Percentiles rank a stretch among this genome's conserved stretches.
phyloP scores from a whole-genome alignment of 2,888 invertebrate species.

The Gibbula magus region DNA sequence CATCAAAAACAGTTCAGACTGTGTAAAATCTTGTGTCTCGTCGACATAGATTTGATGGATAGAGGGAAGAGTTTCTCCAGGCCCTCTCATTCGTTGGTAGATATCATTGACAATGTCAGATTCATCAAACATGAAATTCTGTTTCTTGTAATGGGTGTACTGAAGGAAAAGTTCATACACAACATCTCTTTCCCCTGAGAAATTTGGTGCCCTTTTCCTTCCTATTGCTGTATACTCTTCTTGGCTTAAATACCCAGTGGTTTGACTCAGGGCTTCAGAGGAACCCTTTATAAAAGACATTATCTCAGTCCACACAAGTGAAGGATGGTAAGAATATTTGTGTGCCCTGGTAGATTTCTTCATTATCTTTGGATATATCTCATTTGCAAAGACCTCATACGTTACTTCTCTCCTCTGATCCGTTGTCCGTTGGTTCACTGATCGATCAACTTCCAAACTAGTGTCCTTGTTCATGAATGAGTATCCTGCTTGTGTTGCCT shows the following conservation, averaged over 20 bases:
- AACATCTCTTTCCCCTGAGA: constrained; percentile 36
- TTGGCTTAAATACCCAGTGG: constrained; percentile 31
- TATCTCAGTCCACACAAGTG: constrained; percentile 69
- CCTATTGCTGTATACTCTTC: constrained; percentile 43
- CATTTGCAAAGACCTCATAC: constrained; percentile 61
- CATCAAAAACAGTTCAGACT: constrained; percentile 61
- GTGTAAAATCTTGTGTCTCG: constrained; percentile 66
- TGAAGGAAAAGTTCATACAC: constrained; percentile 31
- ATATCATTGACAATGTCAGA: constrained; percentile 41
- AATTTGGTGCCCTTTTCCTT: constrained; percentile 44
- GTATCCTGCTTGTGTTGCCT: constrained; percentile 4
- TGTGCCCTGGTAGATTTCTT: constrained; percentile 42
- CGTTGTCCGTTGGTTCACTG: background rate
- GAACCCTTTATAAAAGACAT: constrained; percentile 67
- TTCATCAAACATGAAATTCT: constrained; percentile 43
- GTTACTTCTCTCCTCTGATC: constrained; percentile 64
- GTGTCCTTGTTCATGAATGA: background rate
- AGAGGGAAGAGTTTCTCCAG: background rate
- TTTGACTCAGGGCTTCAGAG: constrained; percentile 39
- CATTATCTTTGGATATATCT: constrained; percentile 58
- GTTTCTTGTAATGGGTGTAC: constrained; percentile 25
- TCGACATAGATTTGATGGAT: constrained; percentile 60
- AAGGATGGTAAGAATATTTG: constrained; percentile 50
- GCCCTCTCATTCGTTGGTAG: constrained; percentile 30
- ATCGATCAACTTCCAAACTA: constrained; percentile 1